Evolutionary conservation across 2,888 invertebrate genomes (phyloP), one percentile per base, ranked within the genome.

Genomic region (Sphaeridia pumilis): DNA sequence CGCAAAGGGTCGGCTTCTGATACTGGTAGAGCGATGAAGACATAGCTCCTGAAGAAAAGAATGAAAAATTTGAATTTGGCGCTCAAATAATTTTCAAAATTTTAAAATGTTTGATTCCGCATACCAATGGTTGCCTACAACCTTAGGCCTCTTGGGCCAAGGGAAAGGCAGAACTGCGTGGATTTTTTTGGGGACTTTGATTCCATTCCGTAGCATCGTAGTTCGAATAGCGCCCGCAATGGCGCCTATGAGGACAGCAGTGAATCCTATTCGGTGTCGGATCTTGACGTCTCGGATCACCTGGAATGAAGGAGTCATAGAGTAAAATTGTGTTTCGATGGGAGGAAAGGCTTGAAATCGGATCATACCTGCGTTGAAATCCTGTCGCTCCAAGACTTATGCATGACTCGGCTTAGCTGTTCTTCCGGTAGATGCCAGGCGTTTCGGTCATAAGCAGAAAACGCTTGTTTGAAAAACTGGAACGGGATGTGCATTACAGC

Each of bases 61-160:
- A 31, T 7, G 10, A 14, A 31, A 10, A 31, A 7, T 31, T 31
- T 31, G 31, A 7, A 10, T 31, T n/a, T n/a, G n/a, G n/a, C n/a
- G n/a, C n/a, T n/a, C n/a, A 7, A 31, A 10, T 31, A 31, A 7
- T 31, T 31, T 31, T 31, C 31, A 10, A 31, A 31, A 31, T 31
- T 7, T 10, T 31, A 31, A 31, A n/a, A n/a, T n/a, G 12, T 41
- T 20, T 41, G 12, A 41, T 41, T 17, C 5, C 12, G 25, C 25
- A 51, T 52, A 58, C 59, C 61, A 61, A 36, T 61, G 61, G 46
- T 61, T 61, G 28, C 56, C 54, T 26, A 61, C 53, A 17, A 46
- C 52, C 4, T 50, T 25, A 3, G 61, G 61, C 41, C 58, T 58
- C 20, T 58, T 59, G 17, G 59, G 59, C 61, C 58, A 59, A 10